A percentile compares a stretch with the other conserved stretches of the same genome.
Evolutionary conservation across 2,113 vertebrate species (phyloP).

Genomic region (Eolophus roseicapilla): DNA sequence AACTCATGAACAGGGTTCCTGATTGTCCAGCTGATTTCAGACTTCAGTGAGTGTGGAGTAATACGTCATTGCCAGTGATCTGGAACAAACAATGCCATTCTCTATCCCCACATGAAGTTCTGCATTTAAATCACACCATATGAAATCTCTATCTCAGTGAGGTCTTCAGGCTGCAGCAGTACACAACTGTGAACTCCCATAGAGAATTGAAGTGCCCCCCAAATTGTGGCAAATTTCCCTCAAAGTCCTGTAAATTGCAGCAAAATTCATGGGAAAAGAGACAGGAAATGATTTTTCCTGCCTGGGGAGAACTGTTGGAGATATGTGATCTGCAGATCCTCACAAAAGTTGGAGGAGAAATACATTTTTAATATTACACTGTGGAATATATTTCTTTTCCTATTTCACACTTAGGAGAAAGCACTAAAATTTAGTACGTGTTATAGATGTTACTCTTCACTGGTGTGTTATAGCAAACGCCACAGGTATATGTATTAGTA

Average conservation of each 20-base stretch:
- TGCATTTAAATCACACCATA: conserved; percentile 19
- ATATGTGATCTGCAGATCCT: conserved; percentile 69
- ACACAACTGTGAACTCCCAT: conserved; percentile 63
- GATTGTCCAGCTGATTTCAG: neutral
- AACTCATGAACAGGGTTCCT: neutral
- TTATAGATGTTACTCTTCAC: conserved; percentile 21
- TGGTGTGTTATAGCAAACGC: neutral
- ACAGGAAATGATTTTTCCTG: conserved; percentile 73
- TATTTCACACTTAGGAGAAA: conserved; percentile 54
- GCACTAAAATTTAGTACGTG: conserved; percentile 31
- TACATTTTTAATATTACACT: conserved; percentile 60
- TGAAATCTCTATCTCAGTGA: conserved; percentile 54
- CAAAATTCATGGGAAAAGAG: conserved; percentile 73
- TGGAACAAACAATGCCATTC: conserved; percentile 39
- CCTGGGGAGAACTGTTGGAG: conserved; percentile 61
- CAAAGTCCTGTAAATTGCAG: conserved; percentile 69
- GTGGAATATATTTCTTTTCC: conserved; percentile 45
- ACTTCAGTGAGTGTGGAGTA: neutral
- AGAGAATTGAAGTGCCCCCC: conserved; percentile 44
- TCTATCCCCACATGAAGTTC: conserved; percentile 8
- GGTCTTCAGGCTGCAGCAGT: conserved; percentile 25
- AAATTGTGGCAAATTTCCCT: conserved; percentile 73
- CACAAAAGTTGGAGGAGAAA: conserved; percentile 51
- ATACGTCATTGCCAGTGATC: conserved; percentile 27
- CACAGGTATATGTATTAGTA: neutral